Evolutionary conservation across 2,797 vertebrate genomes (phyloP).

Genomic region (Xenopus petersii): DNA sequence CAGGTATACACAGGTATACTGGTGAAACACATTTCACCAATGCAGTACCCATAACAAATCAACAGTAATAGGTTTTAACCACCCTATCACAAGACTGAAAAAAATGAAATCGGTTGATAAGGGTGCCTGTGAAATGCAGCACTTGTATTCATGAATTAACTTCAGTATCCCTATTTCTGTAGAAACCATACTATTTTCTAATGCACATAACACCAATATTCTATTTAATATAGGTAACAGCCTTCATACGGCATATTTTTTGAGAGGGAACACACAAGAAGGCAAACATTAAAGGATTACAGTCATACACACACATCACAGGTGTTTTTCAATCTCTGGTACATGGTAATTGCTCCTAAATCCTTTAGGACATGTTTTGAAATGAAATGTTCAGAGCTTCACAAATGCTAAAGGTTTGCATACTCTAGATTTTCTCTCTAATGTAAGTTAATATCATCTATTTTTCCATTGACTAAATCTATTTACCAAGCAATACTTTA

Average conservation of each 20-base stretch:
- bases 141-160: too few relatives aligned
- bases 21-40: too few relatives aligned
- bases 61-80: too few relatives aligned
- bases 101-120: too few relatives aligned
- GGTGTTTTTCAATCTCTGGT: neutral
- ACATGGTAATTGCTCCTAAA: slow-evolving; percentile 36
- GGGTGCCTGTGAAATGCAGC: too few relatives aligned
- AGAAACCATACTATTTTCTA: neutral
- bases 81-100: too few relatives aligned
- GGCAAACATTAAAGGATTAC: slow-evolving; percentile 27
- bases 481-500: slow-evolving; percentile 2
- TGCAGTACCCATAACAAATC: too few relatives aligned
- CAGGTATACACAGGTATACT: too few relatives aligned
- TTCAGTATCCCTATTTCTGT: neutral
- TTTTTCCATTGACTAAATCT: neutral
- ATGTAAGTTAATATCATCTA: slow-evolving; percentile 1
- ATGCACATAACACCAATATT: neutral
- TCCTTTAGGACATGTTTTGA: slow-evolving; percentile 15
- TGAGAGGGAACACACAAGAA: neutral
- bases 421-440: slow-evolving; percentile 6
- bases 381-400: neutral
- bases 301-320: neutral
- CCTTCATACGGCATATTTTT: neutral
- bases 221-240: neutral
- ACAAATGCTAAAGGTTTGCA: neutral